Evolutionary conservation across 2,888 invertebrate species (phyloP).

Genomic region (Sinohyriopsis cumingii): DNA sequence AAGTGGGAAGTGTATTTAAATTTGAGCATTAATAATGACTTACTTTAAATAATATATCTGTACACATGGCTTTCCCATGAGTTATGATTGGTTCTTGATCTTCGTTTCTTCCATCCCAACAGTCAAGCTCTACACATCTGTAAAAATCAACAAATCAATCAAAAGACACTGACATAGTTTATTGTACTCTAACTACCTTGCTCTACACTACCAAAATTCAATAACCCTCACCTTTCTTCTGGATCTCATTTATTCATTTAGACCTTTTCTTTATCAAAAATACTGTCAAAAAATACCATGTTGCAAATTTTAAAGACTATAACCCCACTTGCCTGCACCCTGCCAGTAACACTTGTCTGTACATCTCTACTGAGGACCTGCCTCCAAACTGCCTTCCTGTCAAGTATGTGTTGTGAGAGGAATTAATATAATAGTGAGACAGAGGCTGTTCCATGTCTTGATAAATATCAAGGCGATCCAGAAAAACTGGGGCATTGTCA

Average conservation of each 20-base stretch:
- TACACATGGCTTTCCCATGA: conserved; percentile 99
- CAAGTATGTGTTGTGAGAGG: conserved; percentile 75
- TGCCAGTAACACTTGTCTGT: conserved; percentile 94
- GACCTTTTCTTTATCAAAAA: too few species aligned
- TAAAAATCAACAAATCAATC: conserved; percentile 11
- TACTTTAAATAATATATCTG: conserved; percentile 96
- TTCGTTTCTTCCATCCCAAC: conserved; percentile 98
- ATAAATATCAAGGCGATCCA: conserved; percentile 93
- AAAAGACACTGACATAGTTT: not conserved
- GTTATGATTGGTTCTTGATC: conserved; percentile 99
- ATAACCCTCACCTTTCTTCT: too few species aligned
- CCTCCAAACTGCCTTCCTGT: conserved; percentile 93
- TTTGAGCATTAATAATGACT: conserved; percentile 14
- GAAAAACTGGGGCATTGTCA: conserved; percentile 99
- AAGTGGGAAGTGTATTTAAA: too few species aligned
- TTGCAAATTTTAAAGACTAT: not conserved
- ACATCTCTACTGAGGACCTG: conserved; percentile 97
- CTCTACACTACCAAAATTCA: too few species aligned
- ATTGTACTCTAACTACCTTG: too few species aligned
- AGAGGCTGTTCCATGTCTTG: conserved; percentile 98
- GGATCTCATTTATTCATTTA: too few species aligned
- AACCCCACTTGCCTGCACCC: conserved; percentile 86
- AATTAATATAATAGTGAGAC: conserved; percentile 99
- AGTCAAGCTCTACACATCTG: conserved; percentile 97
- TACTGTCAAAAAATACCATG: too few species aligned